phyloP scores from a whole-genome alignment of 2,113 vertebrate genomes.

The Puma concolor region DNA sequence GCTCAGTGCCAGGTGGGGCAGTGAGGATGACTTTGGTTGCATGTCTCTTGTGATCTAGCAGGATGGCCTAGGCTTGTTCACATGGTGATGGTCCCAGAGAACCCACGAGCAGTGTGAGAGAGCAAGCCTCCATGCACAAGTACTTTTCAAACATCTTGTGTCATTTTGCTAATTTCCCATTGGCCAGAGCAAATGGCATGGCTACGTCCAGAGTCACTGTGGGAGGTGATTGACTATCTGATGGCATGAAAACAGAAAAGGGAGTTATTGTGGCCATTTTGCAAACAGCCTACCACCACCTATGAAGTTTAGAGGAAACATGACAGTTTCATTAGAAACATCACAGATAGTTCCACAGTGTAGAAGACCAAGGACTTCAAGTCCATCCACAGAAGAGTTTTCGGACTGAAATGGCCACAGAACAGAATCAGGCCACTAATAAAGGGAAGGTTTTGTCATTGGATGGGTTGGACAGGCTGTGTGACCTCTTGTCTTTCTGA shows the following conservation, averaged over 20 bases:
- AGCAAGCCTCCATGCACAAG: not conserved
- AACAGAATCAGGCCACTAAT: not conserved
- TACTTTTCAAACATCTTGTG: not conserved
- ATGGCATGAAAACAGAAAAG: not conserved
- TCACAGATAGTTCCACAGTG: not conserved
- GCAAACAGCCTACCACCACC: not conserved
- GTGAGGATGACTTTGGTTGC: not conserved
- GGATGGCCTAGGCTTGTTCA: not conserved
- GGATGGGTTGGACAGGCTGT: not conserved
- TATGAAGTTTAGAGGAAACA: not conserved
- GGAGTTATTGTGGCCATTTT: not conserved
- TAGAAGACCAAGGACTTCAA: not conserved
- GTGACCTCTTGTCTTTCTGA: not conserved
- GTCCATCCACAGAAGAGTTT: not conserved
- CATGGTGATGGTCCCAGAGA: not conserved
- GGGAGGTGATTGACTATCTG: not conserved
- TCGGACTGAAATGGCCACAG: not conserved
- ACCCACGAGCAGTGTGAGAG: not conserved
- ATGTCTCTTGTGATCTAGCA: not conserved
- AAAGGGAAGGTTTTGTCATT: not conserved
- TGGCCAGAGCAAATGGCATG: not conserved
- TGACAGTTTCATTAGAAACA: not conserved
- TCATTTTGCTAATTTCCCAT: not conserved
- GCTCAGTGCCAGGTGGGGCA: not conserved
- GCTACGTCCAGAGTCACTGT: not conserved